Evolutionary conservation across 1,140 invertebrate genomes (phyloP).

Genomic region (Vanessa tameamea): DNA sequence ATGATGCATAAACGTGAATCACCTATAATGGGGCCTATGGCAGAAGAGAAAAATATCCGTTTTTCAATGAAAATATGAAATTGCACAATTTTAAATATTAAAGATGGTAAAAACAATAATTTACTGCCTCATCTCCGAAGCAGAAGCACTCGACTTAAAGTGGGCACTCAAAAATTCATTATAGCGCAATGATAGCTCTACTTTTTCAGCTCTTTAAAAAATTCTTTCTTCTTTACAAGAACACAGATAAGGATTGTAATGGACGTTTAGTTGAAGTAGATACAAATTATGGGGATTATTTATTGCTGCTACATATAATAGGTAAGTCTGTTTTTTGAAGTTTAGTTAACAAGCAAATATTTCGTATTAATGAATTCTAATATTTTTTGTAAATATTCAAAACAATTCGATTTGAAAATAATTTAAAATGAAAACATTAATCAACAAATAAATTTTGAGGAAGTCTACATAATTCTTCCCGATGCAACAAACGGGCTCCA

Average conservation of each 20-base stretch:
- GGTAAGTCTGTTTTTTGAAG: background rate
- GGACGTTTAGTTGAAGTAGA: constrained; percentile 9
- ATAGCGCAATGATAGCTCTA: constrained; percentile 28
- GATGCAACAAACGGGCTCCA: constrained; percentile 35
- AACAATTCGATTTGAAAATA: background rate
- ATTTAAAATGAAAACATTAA: constrained; percentile 30
- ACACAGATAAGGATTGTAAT: constrained; percentile 15
- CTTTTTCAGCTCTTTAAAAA: constrained; percentile 28
- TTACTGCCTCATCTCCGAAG: constrained; percentile 45
- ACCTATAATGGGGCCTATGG: constrained; percentile 59
- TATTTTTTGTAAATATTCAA: background rate
- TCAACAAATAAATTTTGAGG: constrained; percentile 34
- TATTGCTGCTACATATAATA: background rate
- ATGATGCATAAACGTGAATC: constrained; percentile 77
- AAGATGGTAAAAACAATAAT: constrained; percentile 40
- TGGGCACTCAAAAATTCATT: constrained; percentile 49
- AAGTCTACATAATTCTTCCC: constrained; percentile 34
- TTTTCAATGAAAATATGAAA: constrained; percentile 37
- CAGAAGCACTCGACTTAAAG: constrained; percentile 41
- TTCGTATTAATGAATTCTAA: background rate
- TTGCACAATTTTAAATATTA: constrained; percentile 36
- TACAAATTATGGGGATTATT: constrained; percentile 2
- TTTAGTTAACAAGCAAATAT: no score
- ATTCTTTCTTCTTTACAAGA: constrained; percentile 21
- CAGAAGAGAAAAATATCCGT: constrained; percentile 36